These are phyloP conservation scores for Rotaria sp. DNA, from an alignment of 2,888 invertebrate genomes.

Conservation along the genomic window DNA sequence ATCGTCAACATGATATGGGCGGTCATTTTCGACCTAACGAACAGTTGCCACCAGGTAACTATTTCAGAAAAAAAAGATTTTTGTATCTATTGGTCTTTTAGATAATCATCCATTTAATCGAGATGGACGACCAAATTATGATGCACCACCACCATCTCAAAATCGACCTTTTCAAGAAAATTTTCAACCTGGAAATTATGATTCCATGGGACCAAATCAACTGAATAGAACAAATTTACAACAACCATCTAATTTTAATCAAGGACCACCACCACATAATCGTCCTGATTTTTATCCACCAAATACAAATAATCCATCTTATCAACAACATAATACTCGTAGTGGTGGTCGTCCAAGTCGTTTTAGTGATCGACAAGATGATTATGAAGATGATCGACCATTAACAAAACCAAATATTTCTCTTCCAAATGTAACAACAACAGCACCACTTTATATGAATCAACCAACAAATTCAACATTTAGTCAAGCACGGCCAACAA, in stretches of 20 bases:
- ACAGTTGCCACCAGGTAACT: slow-evolving; percentile 3
- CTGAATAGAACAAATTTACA: background rate
- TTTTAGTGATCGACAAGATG: background rate
- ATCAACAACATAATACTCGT: background rate
- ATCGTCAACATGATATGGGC: background rate
- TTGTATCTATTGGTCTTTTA: background rate
- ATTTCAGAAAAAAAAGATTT: background rate
- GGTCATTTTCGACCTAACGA: background rate
- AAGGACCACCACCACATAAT: background rate
- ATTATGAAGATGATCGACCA: background rate
- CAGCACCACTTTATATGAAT: background rate
- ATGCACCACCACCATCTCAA: background rate
- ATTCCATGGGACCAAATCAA: background rate
- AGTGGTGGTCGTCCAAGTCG: slow-evolving; percentile 17
- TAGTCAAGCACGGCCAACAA: slow-evolving; percentile 15
- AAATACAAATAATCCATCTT: slow-evolving; percentile 12
- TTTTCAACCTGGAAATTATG: slow-evolving; percentile 8
- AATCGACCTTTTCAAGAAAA: background rate
- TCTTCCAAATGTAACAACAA: background rate
- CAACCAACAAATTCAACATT: background rate
- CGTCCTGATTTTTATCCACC: background rate
- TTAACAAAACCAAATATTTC: background rate
- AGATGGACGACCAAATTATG: background rate
- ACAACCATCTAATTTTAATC: background rate
- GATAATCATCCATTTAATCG: background rate